Conservation (phyloP, 2,797 vertebrate genomes). For the Poeciliopsis presidionis region DNA sequence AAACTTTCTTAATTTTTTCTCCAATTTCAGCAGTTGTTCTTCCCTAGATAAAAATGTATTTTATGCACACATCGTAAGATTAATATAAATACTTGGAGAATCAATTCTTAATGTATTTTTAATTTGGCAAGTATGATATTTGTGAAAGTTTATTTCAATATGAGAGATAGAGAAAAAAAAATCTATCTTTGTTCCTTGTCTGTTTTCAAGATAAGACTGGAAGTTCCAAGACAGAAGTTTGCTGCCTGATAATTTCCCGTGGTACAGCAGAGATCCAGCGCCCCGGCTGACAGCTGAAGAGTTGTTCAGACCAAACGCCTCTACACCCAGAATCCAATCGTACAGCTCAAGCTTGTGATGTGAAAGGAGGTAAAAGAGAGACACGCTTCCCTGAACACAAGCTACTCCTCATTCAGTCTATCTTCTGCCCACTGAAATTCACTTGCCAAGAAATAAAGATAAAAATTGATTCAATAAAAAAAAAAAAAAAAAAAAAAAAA, state of each 20-base stretch:
- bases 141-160: background rate
- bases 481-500: background rate
- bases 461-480: background rate
- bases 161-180: background rate
- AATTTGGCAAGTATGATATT: background rate
- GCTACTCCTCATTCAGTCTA: background rate
- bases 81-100: background rate
- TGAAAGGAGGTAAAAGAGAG: constrained; percentile 45
- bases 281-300: constrained; percentile 23
- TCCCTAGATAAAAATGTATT: background rate
- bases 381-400: constrained; percentile 5
- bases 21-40: background rate
- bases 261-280: constrained; percentile 29
- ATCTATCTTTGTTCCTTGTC: background rate
- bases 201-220: constrained; percentile 32
- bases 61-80: background rate
- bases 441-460: constrained; percentile 6
- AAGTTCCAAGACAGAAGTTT: constrained; percentile 18
- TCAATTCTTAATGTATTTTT: background rate
- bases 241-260: constrained; percentile 26
- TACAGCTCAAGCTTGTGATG: constrained; percentile 10
- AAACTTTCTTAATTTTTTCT: background rate
- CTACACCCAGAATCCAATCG: constrained; percentile 36
- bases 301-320: constrained; percentile 28
- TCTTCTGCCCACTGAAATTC: background rate